These are phyloP conservation scores for Cardiocondyla obscurior DNA, from an alignment of 1,140 invertebrate genomes.

Conservation along the genomic window DNA sequence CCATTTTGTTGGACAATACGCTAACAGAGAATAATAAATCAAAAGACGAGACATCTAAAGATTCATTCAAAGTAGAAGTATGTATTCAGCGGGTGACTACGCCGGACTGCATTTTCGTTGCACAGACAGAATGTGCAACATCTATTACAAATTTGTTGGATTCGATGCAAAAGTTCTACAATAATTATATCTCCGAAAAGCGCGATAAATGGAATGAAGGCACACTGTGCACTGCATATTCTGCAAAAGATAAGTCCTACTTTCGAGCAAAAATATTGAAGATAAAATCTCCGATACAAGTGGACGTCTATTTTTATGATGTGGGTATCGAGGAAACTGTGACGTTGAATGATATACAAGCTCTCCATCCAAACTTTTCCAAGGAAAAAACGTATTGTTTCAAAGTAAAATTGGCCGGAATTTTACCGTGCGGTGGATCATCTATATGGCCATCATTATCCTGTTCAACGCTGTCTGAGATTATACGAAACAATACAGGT, in stretches of 20 bases:
- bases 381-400: slow-evolving; percentile 81
- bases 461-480: slow-evolving; percentile 83
- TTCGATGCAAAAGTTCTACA: slow-evolving; percentile 84
- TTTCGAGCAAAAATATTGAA: slow-evolving; percentile 83
- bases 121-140: slow-evolving; percentile 77
- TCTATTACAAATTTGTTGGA: slow-evolving; percentile 78
- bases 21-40: not conserved
- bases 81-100: slow-evolving; percentile 81
- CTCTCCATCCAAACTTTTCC: slow-evolving; percentile 79
- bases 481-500: slow-evolving; percentile 80
- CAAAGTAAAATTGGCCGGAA: slow-evolving; percentile 85
- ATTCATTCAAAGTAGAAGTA: slow-evolving; percentile 83
- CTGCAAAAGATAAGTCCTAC: slow-evolving; percentile 82
- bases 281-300: slow-evolving; percentile 71
- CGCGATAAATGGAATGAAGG: slow-evolving; percentile 78
- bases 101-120: slow-evolving; percentile 85
- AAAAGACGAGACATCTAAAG: slow-evolving; percentile 50
- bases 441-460: slow-evolving; percentile 84
- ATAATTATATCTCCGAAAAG: slow-evolving; percentile 56
- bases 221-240: slow-evolving; percentile 83
- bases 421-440: slow-evolving; percentile 83
- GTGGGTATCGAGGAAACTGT: slow-evolving; percentile 83
- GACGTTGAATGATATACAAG: slow-evolving; percentile 76
- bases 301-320: slow-evolving; percentile 84
- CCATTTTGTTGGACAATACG: not conserved